A percentile compares a stretch with the other conserved stretches of the same genome.
Evolutionary conservation across 2,797 vertebrate genomes (phyloP).

Genomic region (Pristis pectinata): DNA sequence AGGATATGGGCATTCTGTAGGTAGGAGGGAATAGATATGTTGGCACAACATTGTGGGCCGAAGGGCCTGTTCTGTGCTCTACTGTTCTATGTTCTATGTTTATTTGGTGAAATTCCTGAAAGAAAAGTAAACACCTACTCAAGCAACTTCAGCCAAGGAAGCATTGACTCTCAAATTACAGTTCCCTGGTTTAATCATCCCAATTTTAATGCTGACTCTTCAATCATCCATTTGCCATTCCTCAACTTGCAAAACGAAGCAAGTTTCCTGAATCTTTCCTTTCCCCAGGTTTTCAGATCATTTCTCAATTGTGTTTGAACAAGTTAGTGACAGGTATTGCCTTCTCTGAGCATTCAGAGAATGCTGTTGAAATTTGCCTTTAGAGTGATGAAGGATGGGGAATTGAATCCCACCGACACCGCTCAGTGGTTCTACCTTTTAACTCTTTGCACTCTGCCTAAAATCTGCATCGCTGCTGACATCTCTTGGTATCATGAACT

Average conservation of each 20-base stretch:
- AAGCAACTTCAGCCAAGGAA: not conserved
- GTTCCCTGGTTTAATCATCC: not conserved
- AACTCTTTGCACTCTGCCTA: not conserved
- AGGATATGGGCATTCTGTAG: too few relatives aligned
- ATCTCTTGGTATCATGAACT: not conserved
- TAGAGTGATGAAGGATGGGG: not conserved
- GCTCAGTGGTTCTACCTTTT: not conserved
- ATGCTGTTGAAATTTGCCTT: not conserved
- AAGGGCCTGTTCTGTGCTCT: too few relatives aligned
- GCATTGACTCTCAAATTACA: not conserved
- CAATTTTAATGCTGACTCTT: not conserved
- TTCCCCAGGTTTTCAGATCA: not conserved
- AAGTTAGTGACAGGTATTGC: not conserved
- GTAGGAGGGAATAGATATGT: too few relatives aligned
- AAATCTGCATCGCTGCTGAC: not conserved
- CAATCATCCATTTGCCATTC: not conserved
- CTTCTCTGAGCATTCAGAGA: not conserved
- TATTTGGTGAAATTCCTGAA: not conserved
- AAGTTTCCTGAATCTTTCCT: not conserved
- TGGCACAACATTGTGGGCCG: too few relatives aligned
- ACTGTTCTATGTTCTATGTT: too few relatives aligned
- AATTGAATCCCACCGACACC: not conserved
- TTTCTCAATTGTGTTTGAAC: not conserved
- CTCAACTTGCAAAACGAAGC: not conserved
- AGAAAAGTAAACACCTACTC: not conserved